Conservation (phyloP, 30 jellyfish, hydroid and myxozoan genomes). For the Clytia hemisphaerica region DNA sequence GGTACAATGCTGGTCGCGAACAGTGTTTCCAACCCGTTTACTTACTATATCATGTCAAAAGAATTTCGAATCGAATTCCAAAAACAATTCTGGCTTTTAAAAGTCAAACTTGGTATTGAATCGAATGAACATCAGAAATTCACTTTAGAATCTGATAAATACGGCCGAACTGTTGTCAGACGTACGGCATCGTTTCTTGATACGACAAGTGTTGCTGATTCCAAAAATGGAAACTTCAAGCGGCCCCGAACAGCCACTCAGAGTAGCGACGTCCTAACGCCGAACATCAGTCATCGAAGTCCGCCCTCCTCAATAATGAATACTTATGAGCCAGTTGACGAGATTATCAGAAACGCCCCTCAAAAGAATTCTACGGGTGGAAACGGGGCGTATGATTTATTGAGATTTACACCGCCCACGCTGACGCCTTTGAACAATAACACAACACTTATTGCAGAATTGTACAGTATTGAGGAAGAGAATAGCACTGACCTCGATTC, state of each 20-base stretch:
- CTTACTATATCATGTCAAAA: slow-evolving; percentile 63
- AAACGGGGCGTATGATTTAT: not conserved
- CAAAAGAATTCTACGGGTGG: not conserved
- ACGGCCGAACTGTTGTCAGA: not conserved
- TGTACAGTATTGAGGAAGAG: slow-evolving; percentile 17
- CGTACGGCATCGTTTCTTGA: not conserved
- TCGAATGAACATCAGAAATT: not conserved
- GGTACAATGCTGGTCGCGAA: slow-evolving; percentile 72
- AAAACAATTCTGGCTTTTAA: slow-evolving; percentile 50
- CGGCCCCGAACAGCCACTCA: not conserved
- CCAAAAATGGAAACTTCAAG: not conserved
- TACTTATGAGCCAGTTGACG: slow-evolving; percentile 5
- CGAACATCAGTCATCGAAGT: not conserved
- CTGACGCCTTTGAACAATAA: not conserved
- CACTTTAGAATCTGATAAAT: slow-evolving; percentile 2
- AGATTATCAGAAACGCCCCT: not conserved
- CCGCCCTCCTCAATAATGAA: no score
- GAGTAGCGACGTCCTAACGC: not conserved
- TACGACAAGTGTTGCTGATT: not conserved
- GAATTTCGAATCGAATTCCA: slow-evolving; percentile 79
- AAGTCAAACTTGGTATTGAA: slow-evolving; percentile 52
- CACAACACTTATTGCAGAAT: no score
- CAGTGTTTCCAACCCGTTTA: slow-evolving; percentile 79
- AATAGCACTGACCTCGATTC: slow-evolving; percentile 1
- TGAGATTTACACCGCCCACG: not conserved